Percentiles rank a stretch among this genome's conserved stretches.
phyloP scores from a whole-genome alignment of 2,797 vertebrate species.

The Brotogeris chrysoptera region DNA sequence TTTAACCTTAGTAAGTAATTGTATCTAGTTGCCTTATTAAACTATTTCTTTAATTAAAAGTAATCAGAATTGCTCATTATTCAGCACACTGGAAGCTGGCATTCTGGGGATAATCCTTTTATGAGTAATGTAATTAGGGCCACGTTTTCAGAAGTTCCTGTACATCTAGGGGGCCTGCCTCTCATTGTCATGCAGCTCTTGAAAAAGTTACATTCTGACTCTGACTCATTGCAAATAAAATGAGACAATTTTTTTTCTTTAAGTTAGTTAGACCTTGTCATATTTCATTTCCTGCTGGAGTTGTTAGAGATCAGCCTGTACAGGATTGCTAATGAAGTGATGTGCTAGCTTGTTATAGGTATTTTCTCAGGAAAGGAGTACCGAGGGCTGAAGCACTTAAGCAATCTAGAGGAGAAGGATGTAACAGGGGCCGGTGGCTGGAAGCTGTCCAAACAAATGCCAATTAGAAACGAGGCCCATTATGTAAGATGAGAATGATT shows the following conservation, averaged over 20 bases:
- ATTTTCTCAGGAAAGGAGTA: neutral
- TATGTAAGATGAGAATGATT: neutral
- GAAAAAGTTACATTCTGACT: neutral
- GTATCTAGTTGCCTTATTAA: neutral
- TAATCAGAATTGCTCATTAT: neutral
- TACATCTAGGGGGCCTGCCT: neutral
- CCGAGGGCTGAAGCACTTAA: neutral
- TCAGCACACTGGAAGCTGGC: neutral
- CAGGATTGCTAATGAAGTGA: neutral
- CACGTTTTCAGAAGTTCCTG: neutral
- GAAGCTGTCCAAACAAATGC: neutral
- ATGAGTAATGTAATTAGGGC: neutral
- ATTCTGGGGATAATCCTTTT: neutral
- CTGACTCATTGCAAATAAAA: neutral
- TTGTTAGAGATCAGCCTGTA: neutral
- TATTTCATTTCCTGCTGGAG: neutral
- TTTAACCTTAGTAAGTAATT: neutral
- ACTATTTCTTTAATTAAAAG: neutral
- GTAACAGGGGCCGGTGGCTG: neutral
- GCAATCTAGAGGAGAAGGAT: neutral
- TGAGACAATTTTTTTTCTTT: neutral
- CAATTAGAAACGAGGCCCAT: neutral
- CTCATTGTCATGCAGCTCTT: neutral
- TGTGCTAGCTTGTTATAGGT: neutral
- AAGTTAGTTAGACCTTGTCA: neutral